Conservation (phyloP, 2,888 invertebrate genomes). For the Epirrita christyi region DNA sequence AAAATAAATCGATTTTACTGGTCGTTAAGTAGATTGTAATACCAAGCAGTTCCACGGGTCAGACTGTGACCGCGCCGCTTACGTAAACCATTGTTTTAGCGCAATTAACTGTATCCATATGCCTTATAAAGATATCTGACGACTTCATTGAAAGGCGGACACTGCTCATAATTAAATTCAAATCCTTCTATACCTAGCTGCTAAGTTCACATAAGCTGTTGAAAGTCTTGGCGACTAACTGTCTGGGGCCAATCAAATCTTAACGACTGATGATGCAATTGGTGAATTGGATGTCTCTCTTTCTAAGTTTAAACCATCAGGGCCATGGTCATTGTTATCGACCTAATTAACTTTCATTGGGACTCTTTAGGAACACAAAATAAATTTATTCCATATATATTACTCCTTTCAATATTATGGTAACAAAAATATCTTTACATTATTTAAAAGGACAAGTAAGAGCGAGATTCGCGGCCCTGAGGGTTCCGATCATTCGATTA, state of each 20-base stretch:
- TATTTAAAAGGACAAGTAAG: too few species aligned
- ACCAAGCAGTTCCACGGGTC: slow-evolving; percentile 42
- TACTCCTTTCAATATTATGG: too few species aligned
- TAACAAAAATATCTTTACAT: too few species aligned
- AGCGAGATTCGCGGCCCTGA: too few species aligned
- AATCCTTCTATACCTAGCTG: slow-evolving; percentile 24
- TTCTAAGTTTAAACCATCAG: too few species aligned
- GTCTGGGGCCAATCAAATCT: neutral
- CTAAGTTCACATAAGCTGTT: slow-evolving; percentile 14
- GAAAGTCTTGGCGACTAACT: neutral
- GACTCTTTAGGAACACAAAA: too few species aligned
- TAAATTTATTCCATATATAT: too few species aligned
- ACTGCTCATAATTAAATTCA: slow-evolving; percentile 38
- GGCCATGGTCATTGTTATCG: neutral
- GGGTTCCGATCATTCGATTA: too few species aligned
- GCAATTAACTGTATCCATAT: slow-evolving; percentile 50
- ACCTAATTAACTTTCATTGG: too few species aligned
- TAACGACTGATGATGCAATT: too few species aligned
- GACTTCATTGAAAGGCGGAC: slow-evolving; percentile 37
- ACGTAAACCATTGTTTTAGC: slow-evolving; percentile 56
- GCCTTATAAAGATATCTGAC: slow-evolving; percentile 54
- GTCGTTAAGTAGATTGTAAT: slow-evolving; percentile 23
- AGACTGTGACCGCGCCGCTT: slow-evolving; percentile 45
- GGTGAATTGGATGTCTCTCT: too few species aligned
- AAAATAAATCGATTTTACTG: slow-evolving; percentile 3